Evolutionary conservation across 2,888 invertebrate genomes (phyloP), one percentile per base, ranked within the genome.

Genomic region (Tridacna crocea): DNA sequence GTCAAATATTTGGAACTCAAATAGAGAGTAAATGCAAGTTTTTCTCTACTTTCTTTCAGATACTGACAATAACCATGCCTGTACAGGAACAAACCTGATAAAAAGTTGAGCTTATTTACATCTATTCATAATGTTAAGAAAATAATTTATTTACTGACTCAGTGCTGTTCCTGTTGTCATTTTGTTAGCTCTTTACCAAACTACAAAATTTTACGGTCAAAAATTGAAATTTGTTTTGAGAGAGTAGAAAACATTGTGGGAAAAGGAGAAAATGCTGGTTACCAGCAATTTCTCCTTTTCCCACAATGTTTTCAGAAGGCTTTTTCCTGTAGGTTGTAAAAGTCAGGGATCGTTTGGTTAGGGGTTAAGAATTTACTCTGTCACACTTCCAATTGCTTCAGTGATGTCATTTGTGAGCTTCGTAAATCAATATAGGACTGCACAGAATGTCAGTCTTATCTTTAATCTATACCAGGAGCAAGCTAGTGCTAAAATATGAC

Each of bases 1-100:
- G 3, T 55, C 3, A 19, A 15, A 19, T 55, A 55, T 10, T 55
- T 55, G 55, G 10, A 6, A 55, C 2, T 55, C 15, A 6, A 3
- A 15, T 55, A 19, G 10, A 19, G 55, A 55, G 55, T 15, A 13
- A 66, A 36, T 26, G 27, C 36, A 36, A 66, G 13, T 66, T 72
- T 17, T 26, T 75, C 55, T 70, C 46, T 75, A 82, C 84, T 76
- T 17, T 75, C 27, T 90, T 88, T 70, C 87, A 93, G 93, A 90
- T 92, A 46, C 79, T 93, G 51, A 92, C 92, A 15, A 86, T 92
- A 26, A 93, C 92, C 11, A 90, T 93, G 91, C 92, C 92, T 47
- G 92, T 93, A 2, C 90, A 91, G 72, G 82, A 83, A 51, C 58
- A 65, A 13, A 65, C 80, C 22, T 84, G 79, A 87, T 74, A 66